Percentiles rank a stretch among this genome's conserved stretches.
phyloP scores from a whole-genome alignment of 1,140 invertebrate genomes.

The Drosophila triauraria region DNA sequence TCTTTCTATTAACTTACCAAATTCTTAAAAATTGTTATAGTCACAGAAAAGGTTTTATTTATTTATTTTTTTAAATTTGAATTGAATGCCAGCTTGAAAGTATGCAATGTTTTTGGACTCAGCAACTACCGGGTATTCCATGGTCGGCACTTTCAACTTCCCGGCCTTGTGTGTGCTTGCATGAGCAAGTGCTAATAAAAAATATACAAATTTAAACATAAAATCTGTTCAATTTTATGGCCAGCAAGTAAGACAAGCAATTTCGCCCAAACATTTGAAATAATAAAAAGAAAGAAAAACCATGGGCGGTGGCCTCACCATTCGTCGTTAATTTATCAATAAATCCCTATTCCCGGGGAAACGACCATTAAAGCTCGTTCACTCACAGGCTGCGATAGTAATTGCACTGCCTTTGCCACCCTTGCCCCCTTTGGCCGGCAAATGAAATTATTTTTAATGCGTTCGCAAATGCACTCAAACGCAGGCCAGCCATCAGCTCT shows the following conservation, averaged over 20 bases:
- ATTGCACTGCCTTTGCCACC: background rate
- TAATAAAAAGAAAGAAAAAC: slow-evolving; percentile 2
- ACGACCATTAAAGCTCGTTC: slow-evolving; percentile 38
- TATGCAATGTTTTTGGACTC: background rate
- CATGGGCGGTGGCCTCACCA: slow-evolving; percentile 1
- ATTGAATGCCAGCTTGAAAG: no score
- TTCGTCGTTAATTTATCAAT: background rate
- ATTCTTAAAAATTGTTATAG: no score
- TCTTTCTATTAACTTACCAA: no score
- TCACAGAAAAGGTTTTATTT: background rate
- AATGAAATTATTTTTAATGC: slow-evolving; percentile 79
- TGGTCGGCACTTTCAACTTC: background rate
- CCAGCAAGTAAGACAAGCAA: slow-evolving; percentile 35
- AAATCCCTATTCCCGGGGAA: slow-evolving; percentile 14
- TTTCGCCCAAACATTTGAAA: slow-evolving; percentile 16
- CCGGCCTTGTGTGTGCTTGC: slow-evolving; percentile 15
- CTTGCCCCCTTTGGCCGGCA: slow-evolving; percentile 28
- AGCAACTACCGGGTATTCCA: background rate
- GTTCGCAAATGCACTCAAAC: slow-evolving; percentile 74
- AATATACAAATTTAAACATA: slow-evolving; percentile 80
- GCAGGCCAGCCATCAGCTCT: slow-evolving; percentile 32
- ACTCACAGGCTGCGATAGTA: slow-evolving; percentile 32
- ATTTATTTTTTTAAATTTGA: background rate
- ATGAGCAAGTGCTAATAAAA: slow-evolving; percentile 78
- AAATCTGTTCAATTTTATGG: slow-evolving; percentile 76